Base-by-base conservation (phyloP, 2,797 vertebrate genomes). In the Odontamblyopus lacepedii region DNA sequence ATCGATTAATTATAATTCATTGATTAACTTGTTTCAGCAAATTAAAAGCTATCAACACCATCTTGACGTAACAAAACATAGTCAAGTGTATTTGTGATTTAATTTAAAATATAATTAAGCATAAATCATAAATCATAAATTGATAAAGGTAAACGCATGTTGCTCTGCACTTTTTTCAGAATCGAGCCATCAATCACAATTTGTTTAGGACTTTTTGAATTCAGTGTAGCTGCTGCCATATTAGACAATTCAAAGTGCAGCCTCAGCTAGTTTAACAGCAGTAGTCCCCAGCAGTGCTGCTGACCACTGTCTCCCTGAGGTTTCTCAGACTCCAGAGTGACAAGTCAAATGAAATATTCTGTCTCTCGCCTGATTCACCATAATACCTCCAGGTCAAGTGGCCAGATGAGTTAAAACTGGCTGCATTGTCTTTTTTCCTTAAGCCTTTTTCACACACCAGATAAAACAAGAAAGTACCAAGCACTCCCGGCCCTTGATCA, bases 301-400 rank as follows among this genome's bases (percentile, higher is more conserved):
- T 92, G 92, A 92, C 92, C 92, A 89, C 78, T 78, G 80, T 72
- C 73, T 89, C 75, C 44, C 13, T 0, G 70, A 88, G 86, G 83
- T 88, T 91, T 70, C 67, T 85, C 19, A 38, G 16, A 85, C 78
- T 85, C 44, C 72, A 81, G 78, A 91, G 83, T 91, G 92, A 92
- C 90, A 87, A 81, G 89, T 87, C 90, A 88, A 89, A 93, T 91
- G 86, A 92, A 93, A 92, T 91, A 92, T 91, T 91, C 90, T 79
- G 81, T 88, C 78, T 87, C 79, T 84, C 75, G 80, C 70, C 72
- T 79, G 82, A 82, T 63, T 50, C 73, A 81, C 85, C 78, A 82
- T 66, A 84, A 90, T 88, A 85, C 79, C 83, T 87, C 86, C 56
- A 65, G 86, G 90, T 90, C 85, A 90, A 74, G 63, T 83, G 74